Conservation (phyloP, 2,113 vertebrate species). For the Sclerurus mexicanus region DNA sequence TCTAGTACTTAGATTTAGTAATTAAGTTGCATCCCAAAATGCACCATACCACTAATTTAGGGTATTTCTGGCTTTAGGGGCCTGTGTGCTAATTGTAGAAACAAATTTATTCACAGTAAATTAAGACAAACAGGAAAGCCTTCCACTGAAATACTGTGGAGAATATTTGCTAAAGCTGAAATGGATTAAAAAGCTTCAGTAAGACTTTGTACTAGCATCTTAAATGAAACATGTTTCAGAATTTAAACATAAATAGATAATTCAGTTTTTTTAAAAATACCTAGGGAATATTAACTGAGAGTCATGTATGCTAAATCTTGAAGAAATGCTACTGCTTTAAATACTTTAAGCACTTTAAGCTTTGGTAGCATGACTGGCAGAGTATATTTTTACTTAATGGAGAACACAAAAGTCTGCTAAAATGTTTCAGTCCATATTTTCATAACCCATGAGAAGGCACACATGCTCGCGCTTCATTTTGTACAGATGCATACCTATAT, state of each 20-base stretch:
- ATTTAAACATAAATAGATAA: constrained; percentile 10
- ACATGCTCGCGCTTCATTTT: neutral
- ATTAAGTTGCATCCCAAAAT: constrained; percentile 36
- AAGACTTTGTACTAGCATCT: neutral
- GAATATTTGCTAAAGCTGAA: constrained; percentile 16
- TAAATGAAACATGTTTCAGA: neutral
- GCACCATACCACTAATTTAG: neutral
- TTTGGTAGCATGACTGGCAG: neutral
- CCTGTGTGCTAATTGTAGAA: constrained; percentile 14
- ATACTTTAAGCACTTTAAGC: neutral
- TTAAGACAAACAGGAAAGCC: constrained; percentile 22
- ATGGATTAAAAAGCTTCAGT: neutral
- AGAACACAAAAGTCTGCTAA: neutral
- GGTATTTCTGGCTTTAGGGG: constrained; percentile 13
- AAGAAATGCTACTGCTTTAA: neutral
- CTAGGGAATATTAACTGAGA: neutral
- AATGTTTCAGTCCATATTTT: neutral
- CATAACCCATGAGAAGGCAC: neutral
- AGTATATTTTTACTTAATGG: neutral
- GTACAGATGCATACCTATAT: neutral
- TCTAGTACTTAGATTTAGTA: neutral
- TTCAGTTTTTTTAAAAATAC: neutral
- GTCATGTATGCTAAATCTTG: neutral
- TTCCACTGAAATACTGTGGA: constrained; percentile 12
- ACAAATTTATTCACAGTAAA: constrained; percentile 44